Evolutionary conservation across 2,888 invertebrate species (phyloP).

Genomic region (Chrysomela aeneicollis): DNA sequence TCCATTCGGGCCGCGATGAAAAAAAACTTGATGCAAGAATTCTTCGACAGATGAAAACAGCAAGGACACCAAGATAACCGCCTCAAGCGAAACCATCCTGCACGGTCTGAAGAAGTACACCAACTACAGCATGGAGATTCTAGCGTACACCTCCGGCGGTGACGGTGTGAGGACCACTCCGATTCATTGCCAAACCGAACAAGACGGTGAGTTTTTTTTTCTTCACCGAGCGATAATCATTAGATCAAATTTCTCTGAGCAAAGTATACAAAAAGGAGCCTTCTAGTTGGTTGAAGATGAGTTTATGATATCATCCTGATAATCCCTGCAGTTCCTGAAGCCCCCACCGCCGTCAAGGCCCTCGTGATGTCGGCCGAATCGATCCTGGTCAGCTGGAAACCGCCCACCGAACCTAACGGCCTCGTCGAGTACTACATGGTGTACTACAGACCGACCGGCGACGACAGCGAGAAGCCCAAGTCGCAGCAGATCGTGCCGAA

Average conservation of each 20-base stretch:
- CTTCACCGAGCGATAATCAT: too few species aligned
- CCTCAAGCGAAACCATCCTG: slow-evolving; percentile 92
- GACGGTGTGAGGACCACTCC: slow-evolving; percentile 89
- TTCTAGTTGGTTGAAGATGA: too few species aligned
- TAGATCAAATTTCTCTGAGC: too few species aligned
- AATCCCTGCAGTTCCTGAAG: slow-evolving; percentile 89
- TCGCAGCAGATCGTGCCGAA: slow-evolving; percentile 83
- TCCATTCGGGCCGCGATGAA: too few species aligned
- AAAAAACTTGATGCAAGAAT: not conserved
- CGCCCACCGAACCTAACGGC: slow-evolving; percentile 92
- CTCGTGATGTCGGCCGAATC: slow-evolving; percentile 91
- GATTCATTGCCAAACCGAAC: slow-evolving; percentile 93
- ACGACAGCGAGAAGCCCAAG: slow-evolving; percentile 65
- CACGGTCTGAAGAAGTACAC: slow-evolving; percentile 94
- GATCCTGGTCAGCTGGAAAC: slow-evolving; percentile 93
- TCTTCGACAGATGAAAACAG: slow-evolving; percentile 90
- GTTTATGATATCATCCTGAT: too few species aligned
- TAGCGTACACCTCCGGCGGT: slow-evolving; percentile 94
- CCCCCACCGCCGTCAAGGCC: slow-evolving; percentile 92
- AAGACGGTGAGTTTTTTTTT: slow-evolving; percentile 76
- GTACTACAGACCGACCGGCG: slow-evolving; percentile 72
- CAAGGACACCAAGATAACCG: slow-evolving; percentile 89
- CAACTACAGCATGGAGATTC: slow-evolving; percentile 96
- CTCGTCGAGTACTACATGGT: slow-evolving; percentile 93
- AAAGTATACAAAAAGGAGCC: too few species aligned